Base-by-base conservation (phyloP, 2,797 vertebrate genomes). In the Danio kyathit region DNA sequence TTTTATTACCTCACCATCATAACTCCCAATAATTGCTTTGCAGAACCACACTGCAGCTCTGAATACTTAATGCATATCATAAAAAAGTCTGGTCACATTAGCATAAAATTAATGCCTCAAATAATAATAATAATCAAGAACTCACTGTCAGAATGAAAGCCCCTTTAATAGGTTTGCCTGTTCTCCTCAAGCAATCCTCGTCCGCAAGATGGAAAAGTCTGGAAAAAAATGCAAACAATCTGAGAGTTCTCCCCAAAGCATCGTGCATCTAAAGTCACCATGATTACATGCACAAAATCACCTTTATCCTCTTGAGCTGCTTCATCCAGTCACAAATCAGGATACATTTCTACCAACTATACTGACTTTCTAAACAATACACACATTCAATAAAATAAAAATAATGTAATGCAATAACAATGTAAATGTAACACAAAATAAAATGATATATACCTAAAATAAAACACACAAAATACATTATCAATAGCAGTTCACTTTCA, bases 1-100 rank as follows among this genome's bases (percentile, higher is more conserved):
- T 2, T 9, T 12, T 43, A 86, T 84, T 81, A 84, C 74, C 83
- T 80, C 82, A 74, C n/a, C 71, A 74, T 66, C 83, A 79, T 56
- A 43, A 80, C 71, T 74, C 70, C 72, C n/a, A 74, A 57, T 84
- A 70, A 72, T 19, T 7, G 19, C 74, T 66, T 41, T 60, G 13
- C 51, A 54, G 38, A 67, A 44, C 51, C 38, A 59, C n/a, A 71
- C 69, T 61, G 57, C 70, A 78, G 17, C 40, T 67, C 74, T 38
- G 64, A 83, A 70, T 63, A 29, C 61, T 38, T 85, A 76, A 63
- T 56, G 60, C 38, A 12, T 57, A 54, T 29, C 65, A 67, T 40
- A 29, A 70, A 76, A 74, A 29, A 29, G 29, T 29, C 29, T 29
- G 29, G 29, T 29, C 29, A 1, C 12, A 57, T 57, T 44, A 19